Percentiles rank a stretch among this genome's conserved stretches.
Conservation (phyloP, 2,888 invertebrate species). For the Chamaedrilus cognettii region DNA sequence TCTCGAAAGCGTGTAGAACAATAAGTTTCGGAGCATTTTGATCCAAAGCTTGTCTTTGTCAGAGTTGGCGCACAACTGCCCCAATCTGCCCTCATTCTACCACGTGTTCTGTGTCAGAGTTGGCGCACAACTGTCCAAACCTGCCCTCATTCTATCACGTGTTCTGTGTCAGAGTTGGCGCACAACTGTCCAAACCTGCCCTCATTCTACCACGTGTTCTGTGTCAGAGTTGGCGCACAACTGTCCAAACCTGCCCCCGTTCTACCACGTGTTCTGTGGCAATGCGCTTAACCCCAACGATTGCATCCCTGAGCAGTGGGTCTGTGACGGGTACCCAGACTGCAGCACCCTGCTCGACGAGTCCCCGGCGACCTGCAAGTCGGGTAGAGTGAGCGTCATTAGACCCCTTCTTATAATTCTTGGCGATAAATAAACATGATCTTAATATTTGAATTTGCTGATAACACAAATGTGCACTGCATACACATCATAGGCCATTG, state of each 20-base stretch:
- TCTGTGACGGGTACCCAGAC: slow-evolving; percentile 42
- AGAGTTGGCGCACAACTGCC: slow-evolving; percentile 2
- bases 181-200: no score
- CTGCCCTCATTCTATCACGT: slow-evolving; percentile 10
- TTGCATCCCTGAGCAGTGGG: slow-evolving; percentile 38
- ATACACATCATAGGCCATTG: no score
- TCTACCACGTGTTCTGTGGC: slow-evolving; percentile 17
- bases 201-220: no score
- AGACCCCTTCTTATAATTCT: no score
- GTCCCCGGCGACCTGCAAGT: slow-evolving; percentile 41
- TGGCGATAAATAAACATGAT: no score
- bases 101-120: not conserved
- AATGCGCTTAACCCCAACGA: slow-evolving; percentile 13
- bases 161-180: slow-evolving; percentile 14
- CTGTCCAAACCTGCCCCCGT: slow-evolving; percentile 8
- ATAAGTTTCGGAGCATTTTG: no score
- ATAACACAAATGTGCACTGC: no score
- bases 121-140: slow-evolving; percentile 9
- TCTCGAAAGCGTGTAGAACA: no score
- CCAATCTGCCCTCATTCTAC: no score
- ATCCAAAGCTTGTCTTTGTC: no score
- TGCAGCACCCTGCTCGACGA: slow-evolving; percentile 41
- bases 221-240: slow-evolving; percentile 3
- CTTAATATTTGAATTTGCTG: no score
- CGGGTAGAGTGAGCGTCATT: no score